These are phyloP conservation scores for Protosalanx chinensis DNA, from an alignment of 2,797 vertebrate genomes.

Conservation along the genomic window DNA sequence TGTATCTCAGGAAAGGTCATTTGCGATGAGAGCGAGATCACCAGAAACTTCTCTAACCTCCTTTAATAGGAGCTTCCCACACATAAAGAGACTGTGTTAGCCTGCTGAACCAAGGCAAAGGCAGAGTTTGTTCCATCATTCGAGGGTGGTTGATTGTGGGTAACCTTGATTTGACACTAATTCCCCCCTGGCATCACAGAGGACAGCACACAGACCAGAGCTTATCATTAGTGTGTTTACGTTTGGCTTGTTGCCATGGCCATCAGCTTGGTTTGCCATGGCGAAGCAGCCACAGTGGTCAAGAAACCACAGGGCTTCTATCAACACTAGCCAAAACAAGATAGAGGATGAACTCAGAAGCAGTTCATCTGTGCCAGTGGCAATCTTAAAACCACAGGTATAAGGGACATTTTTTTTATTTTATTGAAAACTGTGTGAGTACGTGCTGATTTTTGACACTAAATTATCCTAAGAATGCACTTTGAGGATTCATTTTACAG, in stretches of 20 bases:
- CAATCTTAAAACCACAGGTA: too few species aligned
- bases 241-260: constrained; percentile 7
- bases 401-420: too few species aligned
- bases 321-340: background rate
- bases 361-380: background rate
- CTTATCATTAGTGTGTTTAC: background rate
- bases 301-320: background rate
- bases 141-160: background rate
- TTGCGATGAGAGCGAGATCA: too few species aligned
- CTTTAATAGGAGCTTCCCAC: background rate
- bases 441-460: background rate
- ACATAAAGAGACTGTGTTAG: background rate
- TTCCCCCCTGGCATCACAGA: background rate
- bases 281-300: background rate
- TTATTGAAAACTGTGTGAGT: background rate
- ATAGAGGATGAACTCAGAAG: background rate
- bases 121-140: background rate
- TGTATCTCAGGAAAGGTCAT: too few species aligned
- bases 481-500: background rate
- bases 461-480: background rate
- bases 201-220: constrained; percentile 5
- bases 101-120: background rate
- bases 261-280: background rate
- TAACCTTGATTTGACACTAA: background rate
- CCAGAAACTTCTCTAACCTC: background rate